Percentiles rank a stretch among this genome's conserved stretches.
Conservation (phyloP, 1,140 invertebrate genomes). For the Homarus americanus region DNA sequence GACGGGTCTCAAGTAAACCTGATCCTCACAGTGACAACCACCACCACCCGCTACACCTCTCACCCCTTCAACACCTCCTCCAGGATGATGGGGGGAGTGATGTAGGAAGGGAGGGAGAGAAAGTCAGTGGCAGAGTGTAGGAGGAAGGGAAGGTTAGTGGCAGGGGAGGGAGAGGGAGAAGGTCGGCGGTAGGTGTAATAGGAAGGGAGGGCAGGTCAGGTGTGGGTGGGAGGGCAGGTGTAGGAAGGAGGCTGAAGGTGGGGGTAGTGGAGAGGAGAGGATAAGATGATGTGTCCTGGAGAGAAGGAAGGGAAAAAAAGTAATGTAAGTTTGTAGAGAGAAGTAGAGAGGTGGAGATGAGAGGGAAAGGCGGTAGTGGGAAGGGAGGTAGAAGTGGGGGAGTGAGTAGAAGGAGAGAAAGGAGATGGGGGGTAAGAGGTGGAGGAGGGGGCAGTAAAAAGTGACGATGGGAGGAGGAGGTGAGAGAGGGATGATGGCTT, state of each 20-base stretch:
- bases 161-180: not conserved
- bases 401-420: too few species aligned
- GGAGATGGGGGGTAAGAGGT: too few species aligned
- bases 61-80: too few species aligned
- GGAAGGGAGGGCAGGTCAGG: not conserved
- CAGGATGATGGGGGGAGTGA: not conserved
- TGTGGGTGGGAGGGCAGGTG: too few species aligned
- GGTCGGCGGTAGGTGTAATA: not conserved
- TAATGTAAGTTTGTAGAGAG: not conserved
- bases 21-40: too few species aligned
- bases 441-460: not conserved
- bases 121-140: too few species aligned
- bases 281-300: too few species aligned
- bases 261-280: not conserved
- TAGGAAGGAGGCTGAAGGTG: not conserved
- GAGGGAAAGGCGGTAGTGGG: not conserved
- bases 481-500: too few species aligned
- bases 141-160: too few species aligned
- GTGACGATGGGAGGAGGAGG: not conserved
- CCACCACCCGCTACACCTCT: too few species aligned
- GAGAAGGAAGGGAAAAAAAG: not conserved
- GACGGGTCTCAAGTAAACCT: too few species aligned
- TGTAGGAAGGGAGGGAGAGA: too few species aligned
- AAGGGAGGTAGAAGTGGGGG: not conserved
- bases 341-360: not conserved